Evolutionary conservation across 2,888 invertebrate species (phyloP).

Genomic region (Netelia melanura): DNA sequence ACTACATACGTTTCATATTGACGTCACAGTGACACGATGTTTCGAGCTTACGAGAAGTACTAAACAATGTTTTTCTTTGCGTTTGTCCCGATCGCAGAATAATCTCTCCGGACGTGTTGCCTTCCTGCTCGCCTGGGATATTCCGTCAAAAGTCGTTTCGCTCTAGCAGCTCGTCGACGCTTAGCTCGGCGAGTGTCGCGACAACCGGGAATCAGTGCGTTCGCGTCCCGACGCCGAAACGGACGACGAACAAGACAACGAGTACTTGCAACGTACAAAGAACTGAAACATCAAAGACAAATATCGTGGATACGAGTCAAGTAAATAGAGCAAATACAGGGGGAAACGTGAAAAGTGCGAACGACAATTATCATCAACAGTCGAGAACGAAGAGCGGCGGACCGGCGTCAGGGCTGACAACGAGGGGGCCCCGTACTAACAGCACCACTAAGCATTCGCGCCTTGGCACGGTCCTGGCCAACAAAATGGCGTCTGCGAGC

Average conservation of each 20-base stretch:
- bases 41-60: slow-evolving; percentile 60
- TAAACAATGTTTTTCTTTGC: slow-evolving; percentile 11
- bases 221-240: slow-evolving; percentile 67
- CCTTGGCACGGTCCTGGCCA: slow-evolving; percentile 87
- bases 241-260: slow-evolving; percentile 57
- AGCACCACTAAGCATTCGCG: slow-evolving; percentile 84
- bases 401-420: slow-evolving; percentile 63
- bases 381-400: slow-evolving; percentile 61
- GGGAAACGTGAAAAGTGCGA: slow-evolving; percentile 29
- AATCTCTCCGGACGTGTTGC: slow-evolving; percentile 87
- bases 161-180: slow-evolving; percentile 78
- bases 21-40: slow-evolving; percentile 35
- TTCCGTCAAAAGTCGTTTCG: slow-evolving; percentile 87
- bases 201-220: slow-evolving; percentile 74
- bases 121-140: slow-evolving; percentile 87
- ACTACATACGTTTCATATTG: slow-evolving; percentile 8
- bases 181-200: slow-evolving; percentile 80
- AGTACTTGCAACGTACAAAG: slow-evolving; percentile 42
- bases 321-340: background rate
- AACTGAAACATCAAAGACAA: slow-evolving; percentile 16
- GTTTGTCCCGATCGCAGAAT: slow-evolving; percentile 84
- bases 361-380: slow-evolving; percentile 54
- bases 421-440: slow-evolving; percentile 81
- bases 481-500: slow-evolving; percentile 87
- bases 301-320: background rate